Evolutionary conservation across 2,888 invertebrate genomes (phyloP), one percentile per base, ranked within the genome.

Genomic region (Monopis laevigella): DNA sequence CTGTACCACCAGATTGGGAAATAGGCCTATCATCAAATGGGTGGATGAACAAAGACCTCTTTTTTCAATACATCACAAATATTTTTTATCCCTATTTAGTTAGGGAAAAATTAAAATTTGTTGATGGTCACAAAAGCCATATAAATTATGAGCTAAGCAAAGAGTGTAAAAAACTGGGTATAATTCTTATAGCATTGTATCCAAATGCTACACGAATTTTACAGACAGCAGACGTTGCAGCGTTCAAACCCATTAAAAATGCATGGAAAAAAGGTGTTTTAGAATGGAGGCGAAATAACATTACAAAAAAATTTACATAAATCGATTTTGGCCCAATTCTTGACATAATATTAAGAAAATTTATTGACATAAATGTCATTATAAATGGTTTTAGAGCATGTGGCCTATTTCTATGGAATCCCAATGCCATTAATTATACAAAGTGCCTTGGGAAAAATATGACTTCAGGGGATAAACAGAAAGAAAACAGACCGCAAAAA

Each of bases 121-220:
- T 21, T 21, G 24, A 21, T 8, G 24, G 29, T n/a, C n/a, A n/a
- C n/a, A n/a, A n/a, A n/a, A n/a, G n/a, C n/a, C 29, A 29, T 29
- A 29, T 29, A 5, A 29, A 29, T 12, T 29, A 29, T n/a, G 14
- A 41, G 21, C n/a, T 41, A n/a, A 41, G 41, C 26, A 11, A 32
- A 41, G n/a, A 21, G 10, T 34, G 41, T 16, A 10, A 11, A 11
- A 11, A 41, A n/a, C 21, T 24, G 10, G 34, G 17, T 7, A 41
- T 41, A 21, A 16, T 41, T 7, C 16, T 41, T 5, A 24, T 34
- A 21, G 34, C 41, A 2, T 16, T 41, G 11, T 34, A 32, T 10
- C 41, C 41, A 2, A 41, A 40, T 19, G 18, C 30, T 17, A 40
- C 40, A 13, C 3, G 27, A 10, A 39, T 26, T 13, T 13, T 40